phyloP scores from a whole-genome alignment of 2,888 invertebrate genomes.

The Parnassius apollo region DNA sequence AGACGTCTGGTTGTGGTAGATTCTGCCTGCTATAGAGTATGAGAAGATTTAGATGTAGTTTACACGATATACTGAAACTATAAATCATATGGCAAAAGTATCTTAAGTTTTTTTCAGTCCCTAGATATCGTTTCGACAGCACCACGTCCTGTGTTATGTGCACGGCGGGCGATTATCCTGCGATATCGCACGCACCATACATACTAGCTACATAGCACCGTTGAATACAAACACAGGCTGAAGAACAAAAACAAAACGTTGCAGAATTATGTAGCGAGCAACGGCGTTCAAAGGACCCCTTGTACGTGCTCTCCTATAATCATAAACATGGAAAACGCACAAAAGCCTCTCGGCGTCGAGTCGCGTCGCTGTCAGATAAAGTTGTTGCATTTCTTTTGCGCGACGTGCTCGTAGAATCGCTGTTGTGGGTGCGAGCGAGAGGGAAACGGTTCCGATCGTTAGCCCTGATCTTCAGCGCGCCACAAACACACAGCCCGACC shows the following conservation, averaged over 20 bases:
- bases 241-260: constrained; percentile 66
- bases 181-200: constrained; percentile 36
- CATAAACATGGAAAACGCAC: constrained; percentile 81
- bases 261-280: constrained; percentile 62
- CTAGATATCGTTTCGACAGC: constrained; percentile 6
- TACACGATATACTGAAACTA: too few species aligned
- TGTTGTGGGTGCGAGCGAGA: constrained; percentile 56
- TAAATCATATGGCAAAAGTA: not conserved
- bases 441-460: constrained; percentile 72
- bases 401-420: constrained; percentile 47
- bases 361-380: constrained; percentile 78
- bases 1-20: too few species aligned
- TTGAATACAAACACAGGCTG: constrained; percentile 50
- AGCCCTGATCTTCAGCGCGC: constrained; percentile 82
- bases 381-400: constrained; percentile 78
- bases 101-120: constrained; percentile 1
- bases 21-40: too few species aligned
- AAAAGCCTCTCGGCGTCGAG: constrained; percentile 77
- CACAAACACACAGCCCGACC: constrained; percentile 81
- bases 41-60: too few species aligned
- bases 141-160: constrained; percentile 39
- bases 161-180: constrained; percentile 34
- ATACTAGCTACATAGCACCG: constrained; percentile 34
- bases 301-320: constrained; percentile 77
- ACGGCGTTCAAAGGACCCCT: constrained; percentile 74